These are phyloP conservation scores for Chelon auratus DNA, from an alignment of 2,797 vertebrate genomes.

Conservation along the genomic window DNA sequence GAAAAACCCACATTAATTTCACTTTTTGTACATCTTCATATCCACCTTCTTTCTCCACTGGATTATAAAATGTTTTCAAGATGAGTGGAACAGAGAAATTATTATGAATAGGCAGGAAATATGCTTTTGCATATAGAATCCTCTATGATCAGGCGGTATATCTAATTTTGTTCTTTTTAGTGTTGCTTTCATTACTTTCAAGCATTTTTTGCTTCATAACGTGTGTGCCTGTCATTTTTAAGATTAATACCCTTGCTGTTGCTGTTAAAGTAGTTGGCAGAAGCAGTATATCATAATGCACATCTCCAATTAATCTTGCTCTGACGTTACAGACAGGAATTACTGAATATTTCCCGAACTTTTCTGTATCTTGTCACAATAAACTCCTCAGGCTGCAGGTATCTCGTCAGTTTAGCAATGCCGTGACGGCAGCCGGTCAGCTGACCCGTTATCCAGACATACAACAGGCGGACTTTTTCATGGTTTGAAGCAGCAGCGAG, in stretches of 20 bases:
- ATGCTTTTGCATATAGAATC: neutral
- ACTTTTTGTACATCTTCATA: conserved; percentile 24
- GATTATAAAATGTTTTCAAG: conserved; percentile 5
- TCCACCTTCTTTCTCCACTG: neutral
- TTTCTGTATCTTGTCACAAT: conserved; percentile 41
- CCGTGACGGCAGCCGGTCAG: conserved; percentile 25
- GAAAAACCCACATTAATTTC: conserved; percentile 47
- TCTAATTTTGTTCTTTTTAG: neutral
- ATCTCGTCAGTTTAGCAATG: conserved; percentile 55
- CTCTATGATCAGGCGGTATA: neutral
- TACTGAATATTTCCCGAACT: conserved; percentile 27
- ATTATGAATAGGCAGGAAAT: neutral
- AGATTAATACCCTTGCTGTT: neutral
- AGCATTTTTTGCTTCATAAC: neutral
- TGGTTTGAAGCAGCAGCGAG: neutral
- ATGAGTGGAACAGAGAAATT: neutral
- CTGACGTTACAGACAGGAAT: conserved; percentile 26
- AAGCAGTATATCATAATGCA: conserved; percentile 41
- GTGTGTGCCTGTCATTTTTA: neutral
- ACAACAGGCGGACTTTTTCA: neutral
- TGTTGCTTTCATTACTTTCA: neutral
- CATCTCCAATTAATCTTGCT: conserved; percentile 51
- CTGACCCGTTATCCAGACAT: conserved; percentile 11
- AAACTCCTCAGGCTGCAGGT: conserved; percentile 34
- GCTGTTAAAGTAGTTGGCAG: conserved; percentile 27